Evolutionary conservation across 2,888 invertebrate genomes (phyloP), one percentile per base, ranked within the genome.

Genomic region (Palloptera scutellata): DNA sequence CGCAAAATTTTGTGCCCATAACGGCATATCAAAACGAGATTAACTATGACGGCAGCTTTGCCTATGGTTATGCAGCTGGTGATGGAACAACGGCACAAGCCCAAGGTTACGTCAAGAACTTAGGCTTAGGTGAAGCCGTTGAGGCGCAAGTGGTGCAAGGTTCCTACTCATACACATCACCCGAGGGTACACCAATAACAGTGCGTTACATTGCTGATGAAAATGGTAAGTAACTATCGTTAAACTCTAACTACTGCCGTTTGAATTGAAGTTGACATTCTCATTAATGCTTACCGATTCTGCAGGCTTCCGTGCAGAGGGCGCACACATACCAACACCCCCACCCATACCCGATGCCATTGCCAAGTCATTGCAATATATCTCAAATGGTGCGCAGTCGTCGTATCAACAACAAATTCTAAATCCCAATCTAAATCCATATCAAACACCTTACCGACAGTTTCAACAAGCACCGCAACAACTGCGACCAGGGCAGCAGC

Each of bases 11-110:
- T 66, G 82, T 85, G 9, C 85, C 85, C 62, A 85, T 86, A 12
- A 85, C 85, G 20, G 83, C 85, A 41, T 85, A 84, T 70, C 84
- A 84, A 61, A 85, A 85, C 69, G 86, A 85, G 43, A 72, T 85
- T 11, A 85, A 84, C 62, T 81, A 82, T 67, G 85, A 85, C 66
- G 85, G 85, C 13, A 84, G 84, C 64, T 85, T 84, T 72, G 77
- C 80, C 6, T 87, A 81, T 75, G 93, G 93, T 79, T 93, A 91
- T 78, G 86, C 90, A 55, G 90, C 92, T 55, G 92, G 90, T 48
- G 93, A 93, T 83, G 92, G 92, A 59, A 92, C 92, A 75, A 89
- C 91, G 77, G 92, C 90, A 8, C 91, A 93, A 84, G 93, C 92
- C 77, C 90, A 88, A 76, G 93, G 93, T 40, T 92, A 89, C 79